Evolutionary conservation across 2,797 vertebrate species (phyloP), one percentile per base, ranked within the genome.

Genomic region (Pangasius djambal): DNA sequence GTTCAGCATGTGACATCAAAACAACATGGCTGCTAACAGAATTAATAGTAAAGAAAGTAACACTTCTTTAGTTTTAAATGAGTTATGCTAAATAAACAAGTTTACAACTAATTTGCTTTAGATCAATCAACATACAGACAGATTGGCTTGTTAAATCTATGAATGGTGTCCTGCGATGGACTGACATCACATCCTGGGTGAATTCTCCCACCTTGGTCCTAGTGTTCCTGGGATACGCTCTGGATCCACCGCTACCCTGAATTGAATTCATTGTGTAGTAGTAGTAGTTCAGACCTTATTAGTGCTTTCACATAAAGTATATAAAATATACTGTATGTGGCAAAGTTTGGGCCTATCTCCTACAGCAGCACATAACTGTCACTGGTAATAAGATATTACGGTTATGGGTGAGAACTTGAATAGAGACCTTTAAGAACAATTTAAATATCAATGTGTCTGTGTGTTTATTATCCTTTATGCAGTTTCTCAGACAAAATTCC

Each of bases 401-500:
- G 20, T 25, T 44, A 18, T 12, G 72, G 20, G 72, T 75, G 20
- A 48, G 31, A 57, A 81, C 52, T 81, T 57, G 10, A 82, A 63
- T 10, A 81, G 16, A 57, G 16, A 16, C 31, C 52, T 22, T 57
- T 81, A 22, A 81, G 16, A 40, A 63, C 3, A 44, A 83, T 83
- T 20, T 82, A 82, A 48, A 48, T n/a, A 50, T 82, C 15, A 40
- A 16, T 61, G 31, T 83, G 34, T 63, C 15, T 55, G 78, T 85
- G 63, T 69, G 18, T 85, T 69, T 84, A 84, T 84, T 67, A 50
- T 31, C 15, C 63, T 50, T 67, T 84, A 67, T 82, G 44, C 61
- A 50, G 28, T 65, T 65, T 67, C 25, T 65, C 0, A 9, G 40
- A 65, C 25, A 83, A 40, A 84, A 31, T 81, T 37, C 9, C 20